A percentile compares a stretch with the other conserved stretches of the same genome.
Evolutionary conservation across 2,113 vertebrate genomes (phyloP).

Genomic region (Anhinga anhinga): DNA sequence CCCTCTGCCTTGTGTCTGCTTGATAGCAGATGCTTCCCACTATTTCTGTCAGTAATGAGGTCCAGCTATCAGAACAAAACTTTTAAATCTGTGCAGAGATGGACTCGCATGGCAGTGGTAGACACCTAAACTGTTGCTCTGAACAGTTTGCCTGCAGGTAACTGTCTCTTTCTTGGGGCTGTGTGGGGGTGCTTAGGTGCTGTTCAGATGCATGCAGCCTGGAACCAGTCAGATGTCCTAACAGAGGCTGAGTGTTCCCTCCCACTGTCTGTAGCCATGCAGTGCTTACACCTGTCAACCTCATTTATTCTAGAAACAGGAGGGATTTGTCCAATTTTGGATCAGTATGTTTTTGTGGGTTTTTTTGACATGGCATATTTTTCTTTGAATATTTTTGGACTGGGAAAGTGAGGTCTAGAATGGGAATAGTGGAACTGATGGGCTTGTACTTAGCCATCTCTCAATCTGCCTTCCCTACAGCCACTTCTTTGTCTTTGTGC

Average conservation of each 20-base stretch:
- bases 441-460: background rate
- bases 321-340: background rate
- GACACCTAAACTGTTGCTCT: background rate
- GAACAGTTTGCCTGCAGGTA: background rate
- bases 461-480: background rate
- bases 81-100: background rate
- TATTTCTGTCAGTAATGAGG: background rate
- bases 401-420: background rate
- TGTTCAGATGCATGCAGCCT: background rate
- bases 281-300: background rate
- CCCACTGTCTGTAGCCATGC: background rate
- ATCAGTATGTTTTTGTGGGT: background rate
- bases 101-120: rapidly evolving
- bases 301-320: background rate
- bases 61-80: background rate
- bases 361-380: background rate
- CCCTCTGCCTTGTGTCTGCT: background rate
- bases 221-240: background rate
- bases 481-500: background rate
- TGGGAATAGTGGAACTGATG: background rate
- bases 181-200: background rate
- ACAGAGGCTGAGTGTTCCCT: background rate
- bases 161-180: background rate
- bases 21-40: background rate
- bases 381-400: background rate